phyloP scores from a whole-genome alignment of 1,140 invertebrate genomes.

The Oedothorax gibbosus region DNA sequence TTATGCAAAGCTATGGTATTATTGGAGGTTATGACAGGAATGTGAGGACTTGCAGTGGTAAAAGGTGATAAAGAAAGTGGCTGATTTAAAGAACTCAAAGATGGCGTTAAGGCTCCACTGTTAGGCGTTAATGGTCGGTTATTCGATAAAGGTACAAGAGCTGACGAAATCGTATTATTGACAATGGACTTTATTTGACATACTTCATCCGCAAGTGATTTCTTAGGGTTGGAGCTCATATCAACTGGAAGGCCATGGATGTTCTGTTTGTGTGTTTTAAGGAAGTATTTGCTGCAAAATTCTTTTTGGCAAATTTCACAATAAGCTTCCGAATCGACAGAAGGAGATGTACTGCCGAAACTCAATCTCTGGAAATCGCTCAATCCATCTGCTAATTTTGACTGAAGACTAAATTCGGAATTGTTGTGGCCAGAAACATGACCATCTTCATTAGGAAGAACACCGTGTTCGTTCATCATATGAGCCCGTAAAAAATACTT shows the following conservation, averaged over 20 bases:
- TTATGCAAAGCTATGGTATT: slow-evolving; percentile 9
- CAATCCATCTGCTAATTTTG: slow-evolving; percentile 47
- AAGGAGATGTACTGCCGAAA: slow-evolving; percentile 25
- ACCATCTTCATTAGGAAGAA: slow-evolving; percentile 68
- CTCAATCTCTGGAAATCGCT: slow-evolving; percentile 53
- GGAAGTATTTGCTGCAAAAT: slow-evolving; percentile 74
- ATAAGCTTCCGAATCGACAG: slow-evolving; percentile 68
- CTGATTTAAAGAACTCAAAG: neutral
- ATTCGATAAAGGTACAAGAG: neutral
- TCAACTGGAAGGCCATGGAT: slow-evolving; percentile 68
- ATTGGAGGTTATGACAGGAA: slow-evolving; percentile 43
- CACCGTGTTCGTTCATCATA: slow-evolving; percentile 75
- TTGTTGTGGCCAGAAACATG: slow-evolving; percentile 62
- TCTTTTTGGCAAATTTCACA: slow-evolving; percentile 75
- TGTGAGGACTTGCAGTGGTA: slow-evolving; percentile 47
- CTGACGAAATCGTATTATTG: slow-evolving; percentile 46
- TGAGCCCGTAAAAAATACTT: slow-evolving; percentile 74
- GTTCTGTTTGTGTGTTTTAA: slow-evolving; percentile 74
- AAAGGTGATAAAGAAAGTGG: slow-evolving; percentile 9
- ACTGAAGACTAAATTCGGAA: slow-evolving; percentile 51
- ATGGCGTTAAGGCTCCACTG: neutral
- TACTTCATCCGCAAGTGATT: slow-evolving; percentile 54
- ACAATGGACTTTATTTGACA: slow-evolving; percentile 61
- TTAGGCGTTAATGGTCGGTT: slow-evolving; percentile 1
- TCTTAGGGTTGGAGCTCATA: slow-evolving; percentile 54